A percentile compares a stretch with the other conserved stretches of the same genome.
phyloP scores from a whole-genome alignment of 2,888 invertebrate species.

The Tetragonula carbonaria region DNA sequence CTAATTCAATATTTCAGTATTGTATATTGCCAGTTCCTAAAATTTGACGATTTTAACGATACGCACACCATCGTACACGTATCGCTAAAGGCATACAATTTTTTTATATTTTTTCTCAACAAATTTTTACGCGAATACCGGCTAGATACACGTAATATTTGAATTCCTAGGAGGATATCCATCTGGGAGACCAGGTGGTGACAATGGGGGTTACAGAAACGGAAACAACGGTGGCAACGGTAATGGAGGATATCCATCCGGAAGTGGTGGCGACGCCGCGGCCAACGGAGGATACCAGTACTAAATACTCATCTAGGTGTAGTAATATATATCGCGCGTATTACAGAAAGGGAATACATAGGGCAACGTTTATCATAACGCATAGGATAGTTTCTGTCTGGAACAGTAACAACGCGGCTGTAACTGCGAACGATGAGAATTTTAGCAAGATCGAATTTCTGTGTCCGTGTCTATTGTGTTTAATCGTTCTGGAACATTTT shows the following conservation, averaged over 20 bases:
- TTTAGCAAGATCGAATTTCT: slow-evolving; percentile 31
- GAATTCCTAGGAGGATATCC: slow-evolving; percentile 58
- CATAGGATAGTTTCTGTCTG: slow-evolving; percentile 46
- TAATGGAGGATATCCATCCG: slow-evolving; percentile 78
- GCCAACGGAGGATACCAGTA: slow-evolving; percentile 83
- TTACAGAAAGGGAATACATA: slow-evolving; percentile 50
- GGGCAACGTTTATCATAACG: slow-evolving; percentile 47
- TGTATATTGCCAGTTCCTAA: no score
- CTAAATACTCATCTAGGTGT: slow-evolving; percentile 63
- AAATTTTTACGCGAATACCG: no score
- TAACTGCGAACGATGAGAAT: slow-evolving; percentile 26
- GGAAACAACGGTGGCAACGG: slow-evolving; percentile 63
- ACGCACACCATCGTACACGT: no score
- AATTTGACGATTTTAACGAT: no score
- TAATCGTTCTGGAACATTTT: slow-evolving; percentile 18
- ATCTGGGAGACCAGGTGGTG: slow-evolving; percentile 71
- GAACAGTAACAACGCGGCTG: slow-evolving; percentile 39
- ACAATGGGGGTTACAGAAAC: slow-evolving; percentile 59
- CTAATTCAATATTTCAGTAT: not conserved
- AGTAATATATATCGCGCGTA: slow-evolving; percentile 51
- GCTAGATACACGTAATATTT: not conserved
- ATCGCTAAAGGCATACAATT: no score
- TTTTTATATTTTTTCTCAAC: no score
- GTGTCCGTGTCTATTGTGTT: slow-evolving; percentile 14
- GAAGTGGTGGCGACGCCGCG: slow-evolving; percentile 80